These are phyloP conservation scores for Lasaia peninsularis DNA, from an alignment of 1,140 invertebrate species.

Conservation along the genomic window DNA sequence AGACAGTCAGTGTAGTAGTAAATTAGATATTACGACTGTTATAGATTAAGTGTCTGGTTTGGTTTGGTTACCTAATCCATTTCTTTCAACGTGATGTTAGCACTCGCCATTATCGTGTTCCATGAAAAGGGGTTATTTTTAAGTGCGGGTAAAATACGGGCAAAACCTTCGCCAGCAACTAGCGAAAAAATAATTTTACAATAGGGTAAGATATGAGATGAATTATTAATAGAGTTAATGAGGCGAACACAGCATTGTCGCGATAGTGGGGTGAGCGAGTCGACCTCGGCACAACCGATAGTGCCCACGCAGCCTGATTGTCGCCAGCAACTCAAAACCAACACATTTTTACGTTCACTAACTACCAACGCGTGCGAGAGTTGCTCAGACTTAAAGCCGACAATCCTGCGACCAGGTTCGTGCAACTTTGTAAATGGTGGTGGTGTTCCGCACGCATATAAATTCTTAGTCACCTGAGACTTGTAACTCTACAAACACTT, in stretches of 20 bases:
- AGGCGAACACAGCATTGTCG: slow-evolving; percentile 44
- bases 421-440: not conserved
- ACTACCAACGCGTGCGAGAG: slow-evolving; percentile 27
- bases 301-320: slow-evolving; percentile 73
- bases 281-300: slow-evolving; percentile 63
- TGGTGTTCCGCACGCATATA: slow-evolving; percentile 19
- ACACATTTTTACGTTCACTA: slow-evolving; percentile 46
- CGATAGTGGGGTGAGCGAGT: slow-evolving; percentile 69
- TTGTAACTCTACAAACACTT: not conserved
- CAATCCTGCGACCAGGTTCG: slow-evolving; percentile 18
- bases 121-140: too few relatives aligned
- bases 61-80: too few relatives aligned
- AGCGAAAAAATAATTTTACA: slow-evolving; percentile 39
- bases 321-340: slow-evolving; percentile 58
- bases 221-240: slow-evolving; percentile 70
- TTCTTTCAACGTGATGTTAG: too few relatives aligned
- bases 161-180: not conserved
- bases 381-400: slow-evolving; percentile 28
- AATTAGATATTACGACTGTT: too few relatives aligned
- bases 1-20: too few relatives aligned
- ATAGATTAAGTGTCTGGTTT: too few relatives aligned
- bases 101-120: too few relatives aligned
- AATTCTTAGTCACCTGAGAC: slow-evolving; percentile 25
- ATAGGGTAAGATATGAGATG: slow-evolving; percentile 65
- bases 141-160: too few relatives aligned